Base-by-base conservation (phyloP, 1,140 invertebrate genomes). In the Neodiprion virginianus region DNA sequence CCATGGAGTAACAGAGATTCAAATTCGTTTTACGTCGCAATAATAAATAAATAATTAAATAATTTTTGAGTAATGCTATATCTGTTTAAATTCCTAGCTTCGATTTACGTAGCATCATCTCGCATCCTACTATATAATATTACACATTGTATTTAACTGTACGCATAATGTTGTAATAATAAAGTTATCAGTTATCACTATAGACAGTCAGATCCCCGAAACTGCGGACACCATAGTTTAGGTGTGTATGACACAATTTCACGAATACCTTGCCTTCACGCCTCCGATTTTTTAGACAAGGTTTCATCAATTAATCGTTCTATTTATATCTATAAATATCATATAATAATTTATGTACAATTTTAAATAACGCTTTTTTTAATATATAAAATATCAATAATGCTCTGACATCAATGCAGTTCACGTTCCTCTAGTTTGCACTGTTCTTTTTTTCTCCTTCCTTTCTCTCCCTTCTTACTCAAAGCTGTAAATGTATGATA, bases 41-140 rank as follows among this genome's bases (percentile, higher is more conserved):
- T 14, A 17, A 61, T 87, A 88, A 88, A 88, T 88, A 88, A 88
- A 88, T 88, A 87, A 87, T 88, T 88, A 87, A 88, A 88, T 88
- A 88, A 86, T 79, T 69, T 75, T 85, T 81, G 79, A 85, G 76
- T 83, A 82, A 81, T 82, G 80, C 79, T 85, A 85, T 81, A 84
- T 84, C 81, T 76, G 76, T 79, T 79, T 81, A 80, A 79, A 75
- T 80, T 77, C 68, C 72, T 76, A 77, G 76, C 73, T 76, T 77
- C 75, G 47, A 78, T 78, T 79, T 82, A 77, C 81, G 79, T 84
- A 83, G 77, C 80, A 80, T 83, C 80, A 74, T 76, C 78, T 84
- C 80, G 79, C 75, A 81, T 80, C 78, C 81, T 86, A 86, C 81
- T 79, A 79, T 86, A 82, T 84, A 87, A 87, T 85, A 86, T 86